A percentile compares a stretch with the other conserved stretches of the same genome.
Evolutionary conservation across 1,140 invertebrate genomes (phyloP).

Genomic region (Eurytemora carolleeae): DNA sequence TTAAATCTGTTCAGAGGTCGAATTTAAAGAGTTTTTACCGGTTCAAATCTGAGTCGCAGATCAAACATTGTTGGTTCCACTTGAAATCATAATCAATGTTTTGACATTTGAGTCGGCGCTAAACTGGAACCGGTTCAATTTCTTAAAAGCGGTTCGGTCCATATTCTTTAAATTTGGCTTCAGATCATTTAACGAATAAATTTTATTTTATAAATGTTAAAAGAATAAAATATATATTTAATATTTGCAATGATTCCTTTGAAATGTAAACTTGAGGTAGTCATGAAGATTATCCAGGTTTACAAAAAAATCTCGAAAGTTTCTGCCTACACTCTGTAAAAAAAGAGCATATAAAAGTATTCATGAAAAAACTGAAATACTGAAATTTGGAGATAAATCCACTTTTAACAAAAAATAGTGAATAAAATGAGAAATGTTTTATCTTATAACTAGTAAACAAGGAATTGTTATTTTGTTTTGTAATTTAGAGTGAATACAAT

Average conservation of each 20-base stretch:
- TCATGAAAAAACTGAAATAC: too few relatives aligned
- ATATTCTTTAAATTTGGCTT: background rate
- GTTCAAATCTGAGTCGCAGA: too few relatives aligned
- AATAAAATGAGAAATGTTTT: too few relatives aligned
- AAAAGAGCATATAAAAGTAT: background rate
- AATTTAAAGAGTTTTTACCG: too few relatives aligned
- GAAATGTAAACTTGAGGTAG: conserved; percentile 89
- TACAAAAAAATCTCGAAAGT: conserved; percentile 11
- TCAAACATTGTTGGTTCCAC: too few relatives aligned
- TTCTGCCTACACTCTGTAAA: conserved; percentile 3
- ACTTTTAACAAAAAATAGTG: background rate
- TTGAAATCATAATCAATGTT: background rate
- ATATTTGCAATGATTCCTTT: too few relatives aligned
- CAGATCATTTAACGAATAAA: background rate
- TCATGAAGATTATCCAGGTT: conserved; percentile 82
- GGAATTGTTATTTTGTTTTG: too few relatives aligned
- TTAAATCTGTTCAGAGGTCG: too few relatives aligned
- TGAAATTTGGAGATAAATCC: too few relatives aligned
- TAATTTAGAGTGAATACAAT: too few relatives aligned
- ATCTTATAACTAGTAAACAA: too few relatives aligned
- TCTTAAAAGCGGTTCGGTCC: background rate
- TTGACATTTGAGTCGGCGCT: background rate
- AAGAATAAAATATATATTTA: background rate
- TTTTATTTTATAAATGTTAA: background rate
- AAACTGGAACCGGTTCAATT: background rate